Evolutionary conservation across 2,797 vertebrate genomes (phyloP).

Genomic region (Erethizon dorsatum): DNA sequence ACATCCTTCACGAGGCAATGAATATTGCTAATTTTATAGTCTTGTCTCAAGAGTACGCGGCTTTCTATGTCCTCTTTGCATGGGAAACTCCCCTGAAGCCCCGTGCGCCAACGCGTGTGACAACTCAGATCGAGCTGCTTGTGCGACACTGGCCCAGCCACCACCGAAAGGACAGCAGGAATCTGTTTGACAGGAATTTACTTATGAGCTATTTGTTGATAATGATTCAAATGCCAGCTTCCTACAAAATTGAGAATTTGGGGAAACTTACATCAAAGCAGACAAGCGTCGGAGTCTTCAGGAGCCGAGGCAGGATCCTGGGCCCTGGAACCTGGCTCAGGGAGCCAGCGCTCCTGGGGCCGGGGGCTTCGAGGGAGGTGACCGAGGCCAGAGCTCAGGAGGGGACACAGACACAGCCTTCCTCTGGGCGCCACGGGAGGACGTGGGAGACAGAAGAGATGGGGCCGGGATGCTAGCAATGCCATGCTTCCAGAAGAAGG

Average conservation of each 20-base stretch:
- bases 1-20: neutral
- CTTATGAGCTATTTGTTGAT: neutral
- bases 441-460: neutral
- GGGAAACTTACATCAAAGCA: neutral
- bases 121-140: neutral
- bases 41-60: neutral
- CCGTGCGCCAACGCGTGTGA: no score
- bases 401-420: neutral
- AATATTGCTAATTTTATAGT: conserved; percentile 16
- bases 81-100: neutral
- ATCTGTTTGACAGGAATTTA: neutral
- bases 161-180: neutral
- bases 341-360: neutral
- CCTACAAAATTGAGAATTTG: neutral
- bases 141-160: neutral
- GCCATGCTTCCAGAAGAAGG: neutral
- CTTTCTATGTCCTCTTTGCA: neutral
- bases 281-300: neutral
- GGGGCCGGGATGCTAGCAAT: neutral
- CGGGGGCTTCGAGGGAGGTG: neutral
- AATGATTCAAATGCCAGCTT: neutral
- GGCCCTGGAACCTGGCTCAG: neutral
- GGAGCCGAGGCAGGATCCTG: neutral
- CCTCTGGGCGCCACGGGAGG: neutral
- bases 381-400: neutral